These are phyloP conservation scores for Pseudolaguvia tuberculata DNA, from an alignment of 2,113 vertebrate genomes.

Conservation along the genomic window DNA sequence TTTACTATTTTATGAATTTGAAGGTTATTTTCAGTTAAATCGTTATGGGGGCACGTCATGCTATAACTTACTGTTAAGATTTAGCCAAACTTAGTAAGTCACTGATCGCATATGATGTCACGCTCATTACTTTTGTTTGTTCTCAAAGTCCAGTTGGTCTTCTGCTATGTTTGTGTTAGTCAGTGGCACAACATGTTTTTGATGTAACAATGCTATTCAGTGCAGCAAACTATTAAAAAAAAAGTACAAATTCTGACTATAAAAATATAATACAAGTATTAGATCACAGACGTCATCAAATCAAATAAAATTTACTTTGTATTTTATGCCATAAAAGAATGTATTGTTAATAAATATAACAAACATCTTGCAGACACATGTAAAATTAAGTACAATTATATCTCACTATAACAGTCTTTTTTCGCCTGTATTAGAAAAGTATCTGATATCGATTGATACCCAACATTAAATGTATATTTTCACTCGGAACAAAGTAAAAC, in stretches of 20 bases:
- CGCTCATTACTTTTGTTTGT: slow-evolving; percentile 48
- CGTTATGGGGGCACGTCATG: background rate
- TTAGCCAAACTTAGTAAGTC: background rate
- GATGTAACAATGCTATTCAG: background rate
- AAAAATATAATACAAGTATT: background rate
- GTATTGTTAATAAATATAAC: too few species aligned
- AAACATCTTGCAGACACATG: too few species aligned
- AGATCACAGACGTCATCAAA: background rate
- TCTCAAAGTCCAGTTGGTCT: slow-evolving; percentile 63
- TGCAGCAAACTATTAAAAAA: background rate
- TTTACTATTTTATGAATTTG: slow-evolving; percentile 1
- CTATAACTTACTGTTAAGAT: background rate
- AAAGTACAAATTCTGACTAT: background rate
- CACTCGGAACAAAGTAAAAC: background rate
- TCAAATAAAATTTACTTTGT: background rate
- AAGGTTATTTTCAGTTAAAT: background rate
- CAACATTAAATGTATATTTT: background rate
- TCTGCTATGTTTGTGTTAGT: slow-evolving; percentile 33
- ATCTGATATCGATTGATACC: too few species aligned
- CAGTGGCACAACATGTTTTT: slow-evolving; percentile 3
- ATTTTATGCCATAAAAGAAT: background rate
- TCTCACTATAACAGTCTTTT: too few species aligned
- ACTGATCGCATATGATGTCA: slow-evolving; percentile 35
- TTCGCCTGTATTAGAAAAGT: too few species aligned
- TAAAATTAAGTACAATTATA: too few species aligned